Evolutionary conservation across 2,888 invertebrate species (phyloP).

Genomic region (Pristionchus entomophagus): DNA sequence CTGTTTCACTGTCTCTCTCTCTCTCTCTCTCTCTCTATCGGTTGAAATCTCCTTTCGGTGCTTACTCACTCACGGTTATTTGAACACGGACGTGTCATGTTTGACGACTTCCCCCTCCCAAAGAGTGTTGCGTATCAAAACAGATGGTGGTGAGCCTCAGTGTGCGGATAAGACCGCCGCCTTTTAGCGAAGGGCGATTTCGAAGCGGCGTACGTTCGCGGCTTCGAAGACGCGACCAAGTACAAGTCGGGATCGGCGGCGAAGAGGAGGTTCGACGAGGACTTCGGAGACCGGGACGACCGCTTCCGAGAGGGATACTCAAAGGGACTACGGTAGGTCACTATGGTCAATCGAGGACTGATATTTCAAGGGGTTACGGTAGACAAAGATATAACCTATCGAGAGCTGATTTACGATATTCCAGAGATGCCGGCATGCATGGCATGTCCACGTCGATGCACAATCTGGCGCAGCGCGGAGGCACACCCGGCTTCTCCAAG

Average conservation of each 20-base stretch:
- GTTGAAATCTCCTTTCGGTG: neutral
- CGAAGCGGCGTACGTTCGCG: constrained; percentile 75
- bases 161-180: neutral
- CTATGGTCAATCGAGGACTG: neutral
- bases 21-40: too few species aligned
- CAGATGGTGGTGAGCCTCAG: neutral
- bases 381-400: too few species aligned
- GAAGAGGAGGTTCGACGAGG: constrained; percentile 69
- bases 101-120: neutral
- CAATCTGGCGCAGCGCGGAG: constrained; percentile 71
- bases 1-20: too few species aligned
- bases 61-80: constrained; percentile 23
- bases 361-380: neutral
- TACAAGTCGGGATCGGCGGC: constrained; percentile 67
- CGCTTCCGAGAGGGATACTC: constrained; percentile 75
- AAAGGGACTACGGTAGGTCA: constrained; percentile 65
- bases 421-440: constrained; percentile 73
- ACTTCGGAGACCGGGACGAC: constrained; percentile 69
- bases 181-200: constrained; percentile 67
- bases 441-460: constrained; percentile 76
- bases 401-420: neutral
- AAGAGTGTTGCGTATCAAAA: neutral
- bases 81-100: neutral
- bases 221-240: constrained; percentile 75
- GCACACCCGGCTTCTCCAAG: constrained; percentile 72